A percentile compares a stretch with the other conserved stretches of the same genome.
These are phyloP conservation scores for Pteruthius melanotis DNA, from an alignment of 2,113 vertebrate genomes.

Conservation along the genomic window DNA sequence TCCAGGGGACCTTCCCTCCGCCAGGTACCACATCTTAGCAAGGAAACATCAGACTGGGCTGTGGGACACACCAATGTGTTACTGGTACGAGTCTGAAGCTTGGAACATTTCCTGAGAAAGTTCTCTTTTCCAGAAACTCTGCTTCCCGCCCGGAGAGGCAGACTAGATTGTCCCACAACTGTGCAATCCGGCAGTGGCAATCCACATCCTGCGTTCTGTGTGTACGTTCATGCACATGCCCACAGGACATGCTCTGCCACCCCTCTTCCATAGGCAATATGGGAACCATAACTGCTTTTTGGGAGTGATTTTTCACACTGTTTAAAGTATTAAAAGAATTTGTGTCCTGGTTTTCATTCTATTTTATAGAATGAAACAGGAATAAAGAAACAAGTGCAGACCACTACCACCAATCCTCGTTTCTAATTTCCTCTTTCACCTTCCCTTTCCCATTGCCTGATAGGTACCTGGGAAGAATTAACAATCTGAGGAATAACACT, in stretches of 20 bases:
- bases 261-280: neutral
- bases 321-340: neutral
- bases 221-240: accelerated
- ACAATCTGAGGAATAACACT: neutral
- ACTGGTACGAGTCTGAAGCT: neutral
- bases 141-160: neutral
- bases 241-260: accelerated
- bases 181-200: neutral
- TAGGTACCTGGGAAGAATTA: neutral
- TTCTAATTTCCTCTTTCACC: neutral
- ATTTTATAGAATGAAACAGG: too few species aligned
- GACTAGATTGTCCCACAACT: accelerated
- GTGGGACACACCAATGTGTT: too few species aligned
- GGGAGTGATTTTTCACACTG: neutral
- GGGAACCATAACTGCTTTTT: neutral
- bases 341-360: neutral
- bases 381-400: neutral
- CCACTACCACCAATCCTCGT: neutral
- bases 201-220: neutral
- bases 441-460: neutral
- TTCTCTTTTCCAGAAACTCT: neutral
- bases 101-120: neutral
- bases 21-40: neutral
- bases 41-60: neutral
- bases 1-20: neutral